Percentiles rank a stretch among this genome's conserved stretches.
Evolutionary conservation across 2,888 invertebrate species (phyloP).

Genomic region (Hypercompe scribonia): DNA sequence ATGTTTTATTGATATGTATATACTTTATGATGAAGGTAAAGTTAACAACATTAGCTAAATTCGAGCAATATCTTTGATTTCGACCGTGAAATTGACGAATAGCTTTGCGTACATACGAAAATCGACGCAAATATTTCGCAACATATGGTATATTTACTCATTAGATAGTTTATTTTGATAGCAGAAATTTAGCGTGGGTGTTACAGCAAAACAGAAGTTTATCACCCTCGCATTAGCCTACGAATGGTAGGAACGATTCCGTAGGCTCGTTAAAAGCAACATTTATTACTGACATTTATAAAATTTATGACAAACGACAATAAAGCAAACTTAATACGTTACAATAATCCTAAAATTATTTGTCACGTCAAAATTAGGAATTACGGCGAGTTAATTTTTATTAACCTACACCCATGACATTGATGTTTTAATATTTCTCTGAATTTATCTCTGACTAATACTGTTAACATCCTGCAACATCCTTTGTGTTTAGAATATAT

Average conservation of each 20-base stretch:
- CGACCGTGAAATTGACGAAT: conserved; percentile 47
- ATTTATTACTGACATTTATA: conserved; percentile 59
- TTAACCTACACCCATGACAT: conserved; percentile 44
- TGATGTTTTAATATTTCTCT: conserved; percentile 14
- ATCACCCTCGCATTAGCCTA: conserved; percentile 21
- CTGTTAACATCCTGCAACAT: not conserved
- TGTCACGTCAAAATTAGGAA: conserved; percentile 59
- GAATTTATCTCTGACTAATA: conserved; percentile 10
- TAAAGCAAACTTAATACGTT: conserved; percentile 60
- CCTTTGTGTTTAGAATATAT: conserved; percentile 1
- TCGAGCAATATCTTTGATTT: conserved; percentile 37
- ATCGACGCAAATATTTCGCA: conserved; percentile 1
- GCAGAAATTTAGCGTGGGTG: conserved; percentile 25
- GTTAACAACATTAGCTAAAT: conserved; percentile 2
- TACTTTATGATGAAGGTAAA: not conserved
- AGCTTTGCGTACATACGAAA: conserved; percentile 28
- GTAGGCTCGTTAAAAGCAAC: conserved; percentile 38
- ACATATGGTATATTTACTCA: conserved; percentile 1
- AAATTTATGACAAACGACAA: conserved; percentile 64
- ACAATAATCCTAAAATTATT: conserved; percentile 53
- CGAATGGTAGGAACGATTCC: conserved; percentile 41
- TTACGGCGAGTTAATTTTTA: conserved; percentile 67
- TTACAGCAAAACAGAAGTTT: conserved; percentile 28
- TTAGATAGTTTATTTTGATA: conserved; percentile 24
- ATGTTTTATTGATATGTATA: not conserved